phyloP scores from a whole-genome alignment of 2,113 vertebrate species.

The Rhinoptilus africanus region DNA sequence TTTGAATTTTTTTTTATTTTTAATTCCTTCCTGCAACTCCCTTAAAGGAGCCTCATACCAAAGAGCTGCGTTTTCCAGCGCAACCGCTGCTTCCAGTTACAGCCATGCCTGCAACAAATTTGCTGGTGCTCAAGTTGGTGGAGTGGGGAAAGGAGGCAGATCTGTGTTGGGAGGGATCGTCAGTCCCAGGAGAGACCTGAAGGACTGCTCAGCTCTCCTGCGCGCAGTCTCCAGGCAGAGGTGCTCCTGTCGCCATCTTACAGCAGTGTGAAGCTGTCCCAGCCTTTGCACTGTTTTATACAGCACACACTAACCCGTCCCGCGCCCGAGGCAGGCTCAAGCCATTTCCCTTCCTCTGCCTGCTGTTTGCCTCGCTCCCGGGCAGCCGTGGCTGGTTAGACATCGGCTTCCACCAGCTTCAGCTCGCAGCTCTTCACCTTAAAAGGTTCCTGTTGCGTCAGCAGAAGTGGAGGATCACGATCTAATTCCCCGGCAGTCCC shows the following conservation, averaged over 20 bases:
- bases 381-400: not conserved
- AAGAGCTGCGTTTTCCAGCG: conserved; percentile 10
- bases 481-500: fast-evolving
- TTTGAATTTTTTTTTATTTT: too few species aligned
- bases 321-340: not conserved
- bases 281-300: not conserved
- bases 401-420: not conserved
- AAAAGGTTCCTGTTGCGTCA: not conserved
- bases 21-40: not conserved
- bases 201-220: not conserved
- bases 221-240: not conserved
- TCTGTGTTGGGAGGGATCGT: not conserved
- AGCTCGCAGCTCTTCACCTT: not conserved
- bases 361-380: not conserved
- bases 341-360: not conserved
- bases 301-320: not conserved
- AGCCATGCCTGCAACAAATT: not conserved
- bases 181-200: not conserved
- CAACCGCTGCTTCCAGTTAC: not conserved
- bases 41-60: conserved; percentile 36
- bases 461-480: not conserved
- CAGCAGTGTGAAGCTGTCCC: not conserved
- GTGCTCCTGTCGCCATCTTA: not conserved
- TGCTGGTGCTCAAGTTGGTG: conserved; percentile 3
- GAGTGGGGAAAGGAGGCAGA: not conserved